Base-by-base conservation (phyloP, 2,113 vertebrate genomes). In the Forbesichthys agassizii region DNA sequence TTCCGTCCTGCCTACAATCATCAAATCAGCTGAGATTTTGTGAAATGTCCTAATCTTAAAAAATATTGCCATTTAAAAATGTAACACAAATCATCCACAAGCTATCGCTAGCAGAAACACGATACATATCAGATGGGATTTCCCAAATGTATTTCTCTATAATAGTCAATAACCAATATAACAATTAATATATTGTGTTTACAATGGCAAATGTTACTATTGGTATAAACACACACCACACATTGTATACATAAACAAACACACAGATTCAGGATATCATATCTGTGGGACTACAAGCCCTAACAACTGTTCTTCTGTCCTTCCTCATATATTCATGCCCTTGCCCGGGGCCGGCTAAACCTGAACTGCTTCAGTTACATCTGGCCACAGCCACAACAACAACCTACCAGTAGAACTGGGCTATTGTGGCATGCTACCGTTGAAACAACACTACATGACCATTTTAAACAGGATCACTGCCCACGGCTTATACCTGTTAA, bases 321-420 rank as follows among this genome's bases (percentile, higher is more conserved):
- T 75, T 64, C 59, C 74, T 77, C 18, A 75, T 82, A 71, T 77
- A 74, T 59, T 82, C 80, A 70, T 71, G 84, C 46, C 79, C 72
- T 82, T 75, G 84, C 84, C 81, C 71, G 16, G 77, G 86, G 76
- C 72, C 66, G 73, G 77, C 76, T 88, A 84, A 86, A 90, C 82
- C 84, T 84, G 79, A 76, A 79, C 80, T 68, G 71, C 79, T 79
- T 82, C 82, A 20, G 61, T 70, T 82, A 69, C 78, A 80, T 86
- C 84, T 83, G 82, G 83, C 72, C 79, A 55, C 72, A 73, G 71
- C 74, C 82, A 54, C 55, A 71, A 36, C 3, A 42, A 10, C 10
- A 85, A 84, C 60, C 69, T 48, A 74, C 78, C 78, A 79, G 46
- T 79, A 68, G 77, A 84, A 77, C 33, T 72, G 12, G 73, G 73